phyloP scores from a whole-genome alignment of 1,140 invertebrate species.

The Mercenaria mercenaria region DNA sequence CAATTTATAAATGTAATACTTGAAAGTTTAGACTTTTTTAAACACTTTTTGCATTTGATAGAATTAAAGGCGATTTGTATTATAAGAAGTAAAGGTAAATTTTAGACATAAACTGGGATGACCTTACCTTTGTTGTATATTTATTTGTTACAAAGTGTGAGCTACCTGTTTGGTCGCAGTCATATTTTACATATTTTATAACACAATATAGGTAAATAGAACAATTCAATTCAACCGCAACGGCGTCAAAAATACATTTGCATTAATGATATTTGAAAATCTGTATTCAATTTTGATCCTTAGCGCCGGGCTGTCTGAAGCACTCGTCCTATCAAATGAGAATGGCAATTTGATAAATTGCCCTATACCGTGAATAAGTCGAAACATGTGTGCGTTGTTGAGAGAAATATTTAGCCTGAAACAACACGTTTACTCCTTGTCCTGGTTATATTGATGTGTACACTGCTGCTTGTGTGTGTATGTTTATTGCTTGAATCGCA shows the following conservation, averaged over 20 bases:
- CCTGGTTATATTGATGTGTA: neutral
- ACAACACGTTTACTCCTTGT: neutral
- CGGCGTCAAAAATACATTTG: constrained; percentile 62
- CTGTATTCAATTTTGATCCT: constrained; percentile 65
- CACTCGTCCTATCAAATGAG: constrained; percentile 42
- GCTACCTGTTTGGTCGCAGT: neutral
- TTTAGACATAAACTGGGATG: too few species aligned
- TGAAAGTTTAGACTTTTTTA: too few species aligned
- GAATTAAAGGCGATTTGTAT: too few species aligned
- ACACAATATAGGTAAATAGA: constrained; percentile 42
- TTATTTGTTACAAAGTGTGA: neutral
- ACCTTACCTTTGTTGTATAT: neutral
- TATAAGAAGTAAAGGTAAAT: too few species aligned
- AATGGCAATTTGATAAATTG: constrained; percentile 53
- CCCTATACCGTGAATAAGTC: constrained; percentile 34
- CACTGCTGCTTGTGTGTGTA: neutral
- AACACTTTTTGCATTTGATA: too few species aligned
- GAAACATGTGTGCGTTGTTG: constrained; percentile 53
- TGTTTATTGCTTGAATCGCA: neutral
- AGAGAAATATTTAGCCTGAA: constrained; percentile 6
- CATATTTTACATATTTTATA: neutral
- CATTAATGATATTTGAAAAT: constrained; percentile 65
- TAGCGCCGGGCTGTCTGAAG: constrained; percentile 49
- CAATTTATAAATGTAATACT: too few species aligned
- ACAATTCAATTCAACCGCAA: constrained; percentile 13